These are phyloP conservation scores for Elymnias hypermnestra DNA, from an alignment of 1,140 invertebrate species.

Conservation along the genomic window DNA sequence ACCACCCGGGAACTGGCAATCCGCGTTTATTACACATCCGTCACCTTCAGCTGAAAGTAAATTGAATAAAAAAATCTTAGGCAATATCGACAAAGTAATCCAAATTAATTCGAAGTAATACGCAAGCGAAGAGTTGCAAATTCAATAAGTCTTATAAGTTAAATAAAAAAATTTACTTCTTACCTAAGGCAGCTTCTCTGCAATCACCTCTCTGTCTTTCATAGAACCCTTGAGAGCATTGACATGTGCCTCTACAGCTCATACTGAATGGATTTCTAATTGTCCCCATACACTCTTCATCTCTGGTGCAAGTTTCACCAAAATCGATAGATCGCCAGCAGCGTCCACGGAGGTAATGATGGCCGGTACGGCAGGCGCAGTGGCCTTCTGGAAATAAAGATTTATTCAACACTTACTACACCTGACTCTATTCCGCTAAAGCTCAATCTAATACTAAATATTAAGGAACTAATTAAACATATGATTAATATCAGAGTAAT, in stretches of 20 bases:
- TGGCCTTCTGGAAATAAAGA: slow-evolving; percentile 30
- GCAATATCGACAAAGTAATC: too few species aligned
- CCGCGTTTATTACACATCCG: slow-evolving; percentile 47
- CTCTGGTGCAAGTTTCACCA: slow-evolving; percentile 33
- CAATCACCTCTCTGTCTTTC: slow-evolving; percentile 58
- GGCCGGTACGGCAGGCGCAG: slow-evolving; percentile 37
- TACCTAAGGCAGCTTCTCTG: slow-evolving; percentile 30
- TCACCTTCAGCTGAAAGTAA: slow-evolving; percentile 56
- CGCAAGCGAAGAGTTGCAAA: too few species aligned
- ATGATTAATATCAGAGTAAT: too few species aligned
- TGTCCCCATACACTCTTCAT: slow-evolving; percentile 42
- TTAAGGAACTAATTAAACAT: too few species aligned
- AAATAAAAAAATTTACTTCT: slow-evolving; percentile 7
- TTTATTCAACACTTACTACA: too few species aligned
- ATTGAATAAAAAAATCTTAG: too few species aligned
- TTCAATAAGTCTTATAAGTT: too few species aligned
- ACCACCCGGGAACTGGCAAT: slow-evolving; percentile 46
- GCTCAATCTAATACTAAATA: too few species aligned
- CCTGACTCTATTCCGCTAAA: too few species aligned
- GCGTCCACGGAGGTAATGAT: slow-evolving; percentile 50
- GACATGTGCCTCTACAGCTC: slow-evolving; percentile 37
- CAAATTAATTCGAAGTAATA: too few species aligned
- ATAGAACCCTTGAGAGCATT: slow-evolving; percentile 46
- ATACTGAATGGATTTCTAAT: slow-evolving; percentile 40
- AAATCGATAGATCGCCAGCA: slow-evolving; percentile 44